phyloP scores from a whole-genome alignment of 2,113 vertebrate genomes.

The Cynoglossus semilaevis region DNA sequence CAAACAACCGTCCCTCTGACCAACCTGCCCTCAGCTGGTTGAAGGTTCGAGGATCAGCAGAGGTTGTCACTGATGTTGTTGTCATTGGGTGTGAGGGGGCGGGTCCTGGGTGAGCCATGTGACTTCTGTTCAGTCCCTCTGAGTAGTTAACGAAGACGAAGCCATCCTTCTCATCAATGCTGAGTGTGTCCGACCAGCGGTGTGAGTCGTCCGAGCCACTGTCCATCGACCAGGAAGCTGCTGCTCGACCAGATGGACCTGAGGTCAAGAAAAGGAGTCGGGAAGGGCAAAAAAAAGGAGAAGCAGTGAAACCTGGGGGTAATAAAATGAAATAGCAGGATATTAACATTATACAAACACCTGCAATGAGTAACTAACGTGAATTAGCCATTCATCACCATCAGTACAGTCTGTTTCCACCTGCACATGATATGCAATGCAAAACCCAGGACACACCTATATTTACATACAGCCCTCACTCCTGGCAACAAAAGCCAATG shows the following conservation, averaged over 20 bases:
- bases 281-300: too few relatives aligned
- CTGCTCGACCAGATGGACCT: constrained; percentile 70
- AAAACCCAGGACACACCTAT: too few relatives aligned
- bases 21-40: constrained; percentile 76
- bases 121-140: constrained; percentile 81
- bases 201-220: constrained; percentile 89
- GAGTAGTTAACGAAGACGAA: constrained; percentile 98
- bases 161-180: constrained; percentile 95
- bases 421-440: too few relatives aligned
- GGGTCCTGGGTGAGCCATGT: constrained; percentile 54
- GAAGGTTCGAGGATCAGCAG: constrained; percentile 65
- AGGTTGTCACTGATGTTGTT: constrained; percentile 53
- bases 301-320: too few relatives aligned
- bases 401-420: too few relatives aligned
- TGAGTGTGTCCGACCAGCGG: constrained; percentile 95
- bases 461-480: too few relatives aligned
- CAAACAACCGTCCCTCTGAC: constrained; percentile 8
- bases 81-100: constrained; percentile 54
- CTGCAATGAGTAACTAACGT: too few relatives aligned
- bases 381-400: too few relatives aligned
- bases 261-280: too few relatives aligned
- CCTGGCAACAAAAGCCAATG: too few relatives aligned
- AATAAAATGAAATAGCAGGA: too few relatives aligned
- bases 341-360: too few relatives aligned
- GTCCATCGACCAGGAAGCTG: constrained; percentile 83